Evolutionary conservation across 2,113 vertebrate species (phyloP).

Genomic region (Bambusicola thoracicus): DNA sequence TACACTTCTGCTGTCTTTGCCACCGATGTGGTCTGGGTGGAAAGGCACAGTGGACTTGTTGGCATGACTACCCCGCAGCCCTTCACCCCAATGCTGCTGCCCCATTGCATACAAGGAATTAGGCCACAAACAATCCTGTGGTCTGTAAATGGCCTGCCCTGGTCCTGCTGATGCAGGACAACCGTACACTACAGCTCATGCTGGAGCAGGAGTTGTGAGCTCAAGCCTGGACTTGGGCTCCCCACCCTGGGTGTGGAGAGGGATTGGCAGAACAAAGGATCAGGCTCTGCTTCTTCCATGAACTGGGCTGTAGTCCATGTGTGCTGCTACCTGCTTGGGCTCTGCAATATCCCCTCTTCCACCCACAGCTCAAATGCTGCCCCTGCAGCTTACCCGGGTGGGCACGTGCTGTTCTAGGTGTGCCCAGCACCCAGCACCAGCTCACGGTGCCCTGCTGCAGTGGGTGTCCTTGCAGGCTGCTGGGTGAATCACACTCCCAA

Average conservation of each 20-base stretch:
- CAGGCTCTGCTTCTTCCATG: not conserved
- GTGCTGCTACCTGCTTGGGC: not conserved
- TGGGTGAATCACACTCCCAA: not conserved
- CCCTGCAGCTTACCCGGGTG: not conserved
- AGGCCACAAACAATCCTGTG: not conserved
- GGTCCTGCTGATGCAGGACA: too few species aligned
- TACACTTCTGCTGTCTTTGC: not conserved
- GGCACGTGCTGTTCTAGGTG: not conserved
- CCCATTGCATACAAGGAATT: not conserved
- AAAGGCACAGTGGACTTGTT: not conserved
- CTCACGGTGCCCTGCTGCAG: not conserved
- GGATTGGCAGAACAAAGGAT: not conserved
- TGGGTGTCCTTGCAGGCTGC: too few species aligned
- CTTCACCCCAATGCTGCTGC: not conserved
- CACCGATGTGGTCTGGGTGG: not conserved
- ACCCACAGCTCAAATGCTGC: too few species aligned
- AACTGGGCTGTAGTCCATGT: not conserved
- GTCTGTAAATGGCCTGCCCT: not conserved
- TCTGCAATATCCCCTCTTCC: not conserved
- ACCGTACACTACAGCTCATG: not conserved
- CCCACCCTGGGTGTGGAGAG: rapidly evolving
- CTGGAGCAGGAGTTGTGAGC: not conserved
- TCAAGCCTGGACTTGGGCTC: not conserved
- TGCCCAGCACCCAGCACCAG: not conserved
- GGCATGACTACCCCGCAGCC: not conserved